Evolutionary conservation across 2,113 vertebrate species (phyloP), one percentile per base, ranked within the genome.

Genomic region (Colius striatus): DNA sequence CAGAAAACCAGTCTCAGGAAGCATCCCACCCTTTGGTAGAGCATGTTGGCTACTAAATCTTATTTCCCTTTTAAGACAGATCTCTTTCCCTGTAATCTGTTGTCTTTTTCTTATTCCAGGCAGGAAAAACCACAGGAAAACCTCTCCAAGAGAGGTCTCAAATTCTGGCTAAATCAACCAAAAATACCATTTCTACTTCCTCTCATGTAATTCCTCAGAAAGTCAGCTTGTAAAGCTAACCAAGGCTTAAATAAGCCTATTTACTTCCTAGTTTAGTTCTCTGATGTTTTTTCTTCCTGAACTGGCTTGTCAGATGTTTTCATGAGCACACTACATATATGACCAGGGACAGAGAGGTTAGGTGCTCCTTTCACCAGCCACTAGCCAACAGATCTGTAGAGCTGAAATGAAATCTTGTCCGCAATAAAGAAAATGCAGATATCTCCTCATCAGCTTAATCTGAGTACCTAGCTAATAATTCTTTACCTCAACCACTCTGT

Each of bases 321-420:
- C 34, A 41, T 0, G 4, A 43, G 23, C 0, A 0, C 10, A 72
- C n/a, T n/a, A n/a, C n/a, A 27, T 11, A 78, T 21, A 16, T 43
- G 20, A 67, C 8, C 8, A 15, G 13, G 4, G 4, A 58, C 0
- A 4, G 21, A 72, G 18, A 72, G 14, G 21, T 9, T 11, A 68
- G 29, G 13, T 16, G 12, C 9, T 83, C 29, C 30, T 68, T 81
- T 53, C 16, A 68, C 32, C 32, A 34, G 36, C 34, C 51, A 32
- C 50, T 57, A 38, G 23, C 26, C 48, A 73, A 11, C 4, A 76
- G n/a, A 60, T 51, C 8, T 23, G 14, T 34, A 26, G 6, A 82
- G 20, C 11, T 89, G 66, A 78, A 72, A 47, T 26, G 6, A 81
- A 94, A 63, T 1, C 2, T 60, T 74, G 19, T 30, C 26, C 32